Evolutionary conservation across 2,888 invertebrate species (phyloP).

Genomic region (Adelphocoris suturalis): DNA sequence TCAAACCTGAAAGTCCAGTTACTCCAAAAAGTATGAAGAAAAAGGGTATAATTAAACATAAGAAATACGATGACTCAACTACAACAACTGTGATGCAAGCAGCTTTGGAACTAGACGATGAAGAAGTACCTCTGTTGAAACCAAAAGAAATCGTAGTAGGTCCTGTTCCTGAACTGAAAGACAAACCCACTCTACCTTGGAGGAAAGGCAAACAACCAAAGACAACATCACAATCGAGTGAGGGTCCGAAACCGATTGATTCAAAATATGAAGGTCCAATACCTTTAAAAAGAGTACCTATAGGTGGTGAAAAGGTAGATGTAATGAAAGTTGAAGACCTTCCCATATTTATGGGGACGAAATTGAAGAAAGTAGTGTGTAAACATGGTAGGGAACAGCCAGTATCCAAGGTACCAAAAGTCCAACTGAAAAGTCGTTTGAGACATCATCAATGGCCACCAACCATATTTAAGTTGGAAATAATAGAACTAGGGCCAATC

Average conservation of each 20-base stretch:
- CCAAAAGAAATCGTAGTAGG: slow-evolving; percentile 70
- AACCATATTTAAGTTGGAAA: slow-evolving; percentile 77
- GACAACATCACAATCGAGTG: slow-evolving; percentile 73
- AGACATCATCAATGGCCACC: slow-evolving; percentile 79
- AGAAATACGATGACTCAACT: slow-evolving; percentile 73
- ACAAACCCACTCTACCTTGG: slow-evolving; percentile 76
- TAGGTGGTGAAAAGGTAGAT: slow-evolving; percentile 70
- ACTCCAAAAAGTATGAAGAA: slow-evolving; percentile 69
- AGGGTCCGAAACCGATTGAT: background rate
- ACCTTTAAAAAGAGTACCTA: slow-evolving; percentile 9
- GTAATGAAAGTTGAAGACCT: slow-evolving; percentile 78
- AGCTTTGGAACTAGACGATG: slow-evolving; percentile 72
- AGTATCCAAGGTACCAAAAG: slow-evolving; percentile 82
- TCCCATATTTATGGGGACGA: slow-evolving; percentile 83
- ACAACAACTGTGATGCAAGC: slow-evolving; percentile 62
- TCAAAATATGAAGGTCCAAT: slow-evolving; percentile 55
- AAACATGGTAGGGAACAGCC: slow-evolving; percentile 80
- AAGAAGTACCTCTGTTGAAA: slow-evolving; percentile 72
- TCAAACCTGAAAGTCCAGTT: slow-evolving; percentile 69
- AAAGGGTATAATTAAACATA: slow-evolving; percentile 75
- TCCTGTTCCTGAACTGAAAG: slow-evolving; percentile 73
- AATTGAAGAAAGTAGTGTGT: slow-evolving; percentile 77
- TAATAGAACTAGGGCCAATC: slow-evolving; percentile 77
- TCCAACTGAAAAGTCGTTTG: slow-evolving; percentile 86
- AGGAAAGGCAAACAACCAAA: slow-evolving; percentile 75